Evolutionary conservation across 2,113 vertebrate genomes (phyloP).

Genomic region (Parus major): DNA sequence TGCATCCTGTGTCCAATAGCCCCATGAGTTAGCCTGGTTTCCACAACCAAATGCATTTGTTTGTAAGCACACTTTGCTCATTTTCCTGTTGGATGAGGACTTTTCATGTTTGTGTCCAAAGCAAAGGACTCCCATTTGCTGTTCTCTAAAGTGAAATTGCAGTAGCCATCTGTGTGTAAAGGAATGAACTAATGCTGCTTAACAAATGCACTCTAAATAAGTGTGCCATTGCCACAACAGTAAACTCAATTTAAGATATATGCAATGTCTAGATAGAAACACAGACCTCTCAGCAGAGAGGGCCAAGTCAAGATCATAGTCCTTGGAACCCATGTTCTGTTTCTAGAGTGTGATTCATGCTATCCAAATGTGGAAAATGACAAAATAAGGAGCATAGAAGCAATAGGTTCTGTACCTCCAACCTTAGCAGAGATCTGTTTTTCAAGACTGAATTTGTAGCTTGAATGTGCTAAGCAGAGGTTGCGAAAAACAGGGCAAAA

Average conservation of each 20-base stretch:
- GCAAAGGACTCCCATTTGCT: not conserved
- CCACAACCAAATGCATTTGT: not conserved
- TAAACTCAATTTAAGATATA: not conserved
- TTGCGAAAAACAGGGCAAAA: not conserved
- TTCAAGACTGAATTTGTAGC: not conserved
- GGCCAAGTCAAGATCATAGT: not conserved
- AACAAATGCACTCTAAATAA: not conserved
- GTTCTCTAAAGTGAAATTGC: not conserved
- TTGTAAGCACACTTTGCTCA: not conserved
- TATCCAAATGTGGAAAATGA: not conserved
- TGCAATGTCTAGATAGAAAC: not conserved
- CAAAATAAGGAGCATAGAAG: not conserved
- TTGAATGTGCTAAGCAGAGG: not conserved
- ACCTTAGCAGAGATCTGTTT: not conserved
- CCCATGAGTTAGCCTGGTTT: not conserved
- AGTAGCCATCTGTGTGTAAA: not conserved
- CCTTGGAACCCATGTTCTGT: not conserved
- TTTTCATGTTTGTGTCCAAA: not conserved
- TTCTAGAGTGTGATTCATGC: not conserved
- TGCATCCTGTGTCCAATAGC: fast-evolving
- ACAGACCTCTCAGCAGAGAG: not conserved
- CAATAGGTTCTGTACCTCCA: not conserved
- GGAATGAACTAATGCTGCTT: not conserved
- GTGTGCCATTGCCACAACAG: not conserved
- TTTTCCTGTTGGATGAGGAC: not conserved